Evolutionary conservation across 2,888 invertebrate species (phyloP).

Genomic region (Andricus curvator): DNA sequence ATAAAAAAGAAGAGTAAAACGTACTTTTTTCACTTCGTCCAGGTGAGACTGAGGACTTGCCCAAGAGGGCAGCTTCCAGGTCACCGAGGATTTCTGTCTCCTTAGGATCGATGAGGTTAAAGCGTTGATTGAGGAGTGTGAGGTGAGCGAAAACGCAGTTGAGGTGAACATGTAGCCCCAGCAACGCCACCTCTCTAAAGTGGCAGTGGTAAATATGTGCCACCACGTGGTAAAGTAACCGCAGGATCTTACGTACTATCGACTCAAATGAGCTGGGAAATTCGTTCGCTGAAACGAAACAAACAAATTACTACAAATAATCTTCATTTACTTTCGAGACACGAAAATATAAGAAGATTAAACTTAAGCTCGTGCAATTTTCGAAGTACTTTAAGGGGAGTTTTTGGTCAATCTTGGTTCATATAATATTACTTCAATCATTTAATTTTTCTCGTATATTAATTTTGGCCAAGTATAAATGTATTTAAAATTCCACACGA

Average conservation of each 20-base stretch:
- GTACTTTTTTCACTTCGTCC: background rate
- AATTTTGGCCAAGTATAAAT: too few relatives aligned
- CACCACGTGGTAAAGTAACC: slow-evolving; percentile 98
- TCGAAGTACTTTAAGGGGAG: background rate
- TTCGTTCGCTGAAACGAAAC: slow-evolving; percentile 87
- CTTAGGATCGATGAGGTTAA: slow-evolving; percentile 95
- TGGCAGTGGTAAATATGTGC: slow-evolving; percentile 99
- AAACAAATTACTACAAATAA: background rate
- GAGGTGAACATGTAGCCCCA: slow-evolving; percentile 97
- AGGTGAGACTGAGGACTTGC: slow-evolving; percentile 58
- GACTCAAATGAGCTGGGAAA: slow-evolving; percentile 97
- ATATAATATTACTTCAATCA: too few relatives aligned
- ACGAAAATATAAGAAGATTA: slow-evolving; percentile 36
- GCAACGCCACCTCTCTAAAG: slow-evolving; percentile 95
- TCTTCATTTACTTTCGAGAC: background rate
- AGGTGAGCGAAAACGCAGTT: slow-evolving; percentile 98
- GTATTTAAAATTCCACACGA: too few relatives aligned
- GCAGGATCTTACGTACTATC: slow-evolving; percentile 96
- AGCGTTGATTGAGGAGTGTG: slow-evolving; percentile 90
- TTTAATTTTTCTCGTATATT: too few relatives aligned
- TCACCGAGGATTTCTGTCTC: slow-evolving; percentile 97
- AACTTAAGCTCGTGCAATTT: background rate
- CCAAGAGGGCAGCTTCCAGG: slow-evolving; percentile 89
- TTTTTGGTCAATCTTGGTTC: too few relatives aligned
- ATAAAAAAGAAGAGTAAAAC: background rate